Percentiles rank a stretch among this genome's conserved stretches.
Conservation (phyloP, 2,888 invertebrate genomes). For the Latheticus oryzae region DNA sequence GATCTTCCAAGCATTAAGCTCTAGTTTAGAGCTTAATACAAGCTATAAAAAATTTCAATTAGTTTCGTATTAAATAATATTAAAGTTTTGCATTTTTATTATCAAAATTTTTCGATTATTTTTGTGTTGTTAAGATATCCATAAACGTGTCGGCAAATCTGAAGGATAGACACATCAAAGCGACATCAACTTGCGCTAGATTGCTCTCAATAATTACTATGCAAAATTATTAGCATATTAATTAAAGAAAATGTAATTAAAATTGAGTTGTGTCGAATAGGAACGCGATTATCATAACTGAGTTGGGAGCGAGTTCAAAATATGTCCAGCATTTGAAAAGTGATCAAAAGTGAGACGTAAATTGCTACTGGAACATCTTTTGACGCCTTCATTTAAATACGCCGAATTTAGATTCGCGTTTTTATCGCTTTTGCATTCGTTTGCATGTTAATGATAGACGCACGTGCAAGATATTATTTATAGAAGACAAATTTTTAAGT, state of each 20-base stretch:
- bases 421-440: conserved; percentile 63
- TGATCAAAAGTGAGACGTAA: conserved; percentile 63
- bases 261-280: conserved; percentile 67
- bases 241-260: conserved; percentile 69
- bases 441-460: conserved; percentile 59
- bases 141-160: conserved; percentile 37
- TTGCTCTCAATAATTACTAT: conserved; percentile 68
- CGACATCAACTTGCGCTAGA: conserved; percentile 66
- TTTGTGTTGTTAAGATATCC: conserved; percentile 40
- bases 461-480: conserved; percentile 45
- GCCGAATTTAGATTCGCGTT: conserved; percentile 60
- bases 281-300: conserved; percentile 64
- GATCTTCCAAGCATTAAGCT: conserved; percentile 40
- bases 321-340: conserved; percentile 62
- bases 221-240: conserved; percentile 69
- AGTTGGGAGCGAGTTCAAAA: conserved; percentile 58
- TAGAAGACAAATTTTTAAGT: no score
- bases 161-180: conserved; percentile 62
- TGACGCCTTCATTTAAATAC: conserved; percentile 64
- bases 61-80: conserved; percentile 1
- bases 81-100: no score
- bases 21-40: conserved; percentile 37
- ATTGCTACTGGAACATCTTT: conserved; percentile 63
- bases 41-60: conserved; percentile 21
- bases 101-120: no score